These are phyloP conservation scores for Pseudococcus longispinus DNA, from an alignment of 2,888 invertebrate genomes.

Conservation along the genomic window DNA sequence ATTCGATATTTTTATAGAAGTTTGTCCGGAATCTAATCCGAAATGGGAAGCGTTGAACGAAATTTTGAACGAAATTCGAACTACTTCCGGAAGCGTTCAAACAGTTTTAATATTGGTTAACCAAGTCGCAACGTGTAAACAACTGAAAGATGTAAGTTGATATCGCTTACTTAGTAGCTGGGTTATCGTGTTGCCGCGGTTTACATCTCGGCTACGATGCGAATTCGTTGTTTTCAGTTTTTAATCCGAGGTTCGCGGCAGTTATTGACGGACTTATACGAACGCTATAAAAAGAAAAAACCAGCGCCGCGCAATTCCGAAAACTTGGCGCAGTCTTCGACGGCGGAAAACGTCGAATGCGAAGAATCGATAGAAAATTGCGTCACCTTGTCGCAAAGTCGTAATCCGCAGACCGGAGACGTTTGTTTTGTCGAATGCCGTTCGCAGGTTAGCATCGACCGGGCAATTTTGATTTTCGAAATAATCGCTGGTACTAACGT, in stretches of 20 bases:
- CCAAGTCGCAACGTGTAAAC: constrained; percentile 82
- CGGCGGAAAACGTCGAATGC: constrained; percentile 58
- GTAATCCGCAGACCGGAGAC: constrained; percentile 59
- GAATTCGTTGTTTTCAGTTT: constrained; percentile 55
- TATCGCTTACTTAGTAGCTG: no score
- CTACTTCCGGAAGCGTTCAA: constrained; percentile 68
- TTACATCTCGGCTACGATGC: no score
- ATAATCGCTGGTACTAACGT: no score
- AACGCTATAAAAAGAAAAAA: constrained; percentile 55
- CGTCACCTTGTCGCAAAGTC: constrained; percentile 60
- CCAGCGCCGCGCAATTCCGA: not conserved
- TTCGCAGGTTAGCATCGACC: not conserved
- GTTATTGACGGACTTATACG: constrained; percentile 57
- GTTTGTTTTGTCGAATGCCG: constrained; percentile 59
- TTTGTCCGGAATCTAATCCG: constrained; percentile 83
- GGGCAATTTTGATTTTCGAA: not conserved
- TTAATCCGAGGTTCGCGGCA: constrained; percentile 58
- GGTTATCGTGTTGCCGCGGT: no score
- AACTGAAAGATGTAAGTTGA: constrained; percentile 69
- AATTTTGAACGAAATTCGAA: constrained; percentile 83
- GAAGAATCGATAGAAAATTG: constrained; percentile 59
- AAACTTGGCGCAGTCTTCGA: not conserved
- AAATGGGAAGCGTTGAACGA: constrained; percentile 89
- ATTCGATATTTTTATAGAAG: constrained; percentile 66
- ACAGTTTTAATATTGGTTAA: constrained; percentile 85